Evolutionary conservation across 1,140 invertebrate species (phyloP), one percentile per base, ranked within the genome.

Genomic region (Nasonia vitripennis): DNA sequence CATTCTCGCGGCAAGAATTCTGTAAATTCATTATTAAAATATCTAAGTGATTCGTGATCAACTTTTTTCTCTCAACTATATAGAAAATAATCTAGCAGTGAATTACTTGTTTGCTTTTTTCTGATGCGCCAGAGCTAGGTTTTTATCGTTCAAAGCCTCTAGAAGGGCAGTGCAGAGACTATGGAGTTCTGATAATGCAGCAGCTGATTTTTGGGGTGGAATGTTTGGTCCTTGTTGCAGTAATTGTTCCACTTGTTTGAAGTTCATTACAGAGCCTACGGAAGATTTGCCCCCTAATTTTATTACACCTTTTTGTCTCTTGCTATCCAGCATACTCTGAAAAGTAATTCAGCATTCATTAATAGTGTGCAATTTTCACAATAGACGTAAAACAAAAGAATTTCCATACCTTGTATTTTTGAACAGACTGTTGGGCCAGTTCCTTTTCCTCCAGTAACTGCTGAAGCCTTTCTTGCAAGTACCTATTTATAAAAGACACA

Each of bases 71-170:
- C 27, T 71, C 34, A 5, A 3, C 20, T 23, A 31, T 11, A 12
- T 74, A 37, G 67, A 37, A 41, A 45, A 34, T 45, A 75, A 41
- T 45, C 12, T 7, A 37, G 41, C 34, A 23, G 75, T 17, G 48
- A 87, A 89, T 89, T 87, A 95, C 95, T 96, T 96, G 91, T 97
- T 98, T 1, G 97, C 96, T 94, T 97, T 97, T 87, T 96, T 96
- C 89, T 98, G 97, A 93, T 98, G 97, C 73, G 95, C 95, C 5
- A 98, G 90, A 14, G 97, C 97, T 48, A 97, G 92, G 68, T 96
- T 96, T 94, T 98, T 98, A 90, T 98, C 97, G 92, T 97, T 97
- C 17, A 98, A 93, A 51, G 97, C 95, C 91, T 98, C 97, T 83
- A 98, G 93, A 14, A 98, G 92, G 20, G 96, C 96, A 71, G 96